Evolutionary conservation across 2,888 invertebrate genomes (phyloP).

Genomic region (Sinotaia quadrata): DNA sequence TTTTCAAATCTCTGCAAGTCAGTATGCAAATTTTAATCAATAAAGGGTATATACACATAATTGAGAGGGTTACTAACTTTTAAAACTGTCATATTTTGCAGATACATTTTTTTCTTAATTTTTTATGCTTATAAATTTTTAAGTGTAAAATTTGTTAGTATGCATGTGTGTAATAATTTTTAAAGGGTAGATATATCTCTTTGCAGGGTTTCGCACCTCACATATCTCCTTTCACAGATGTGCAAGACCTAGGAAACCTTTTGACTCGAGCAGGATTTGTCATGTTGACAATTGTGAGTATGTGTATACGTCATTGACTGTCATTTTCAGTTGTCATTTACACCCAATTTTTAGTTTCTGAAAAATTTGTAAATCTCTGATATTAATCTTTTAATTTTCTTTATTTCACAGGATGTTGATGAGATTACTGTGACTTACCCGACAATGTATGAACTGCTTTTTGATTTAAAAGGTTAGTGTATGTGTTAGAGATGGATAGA

Average conservation of each 20-base stretch:
- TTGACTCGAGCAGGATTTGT: conserved; percentile 89
- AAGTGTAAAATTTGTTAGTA: no score
- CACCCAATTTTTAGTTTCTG: neutral
- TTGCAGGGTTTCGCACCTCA: conserved; percentile 86
- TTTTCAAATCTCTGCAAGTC: no score
- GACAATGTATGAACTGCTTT: conserved; percentile 92
- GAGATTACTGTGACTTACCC: conserved; percentile 92
- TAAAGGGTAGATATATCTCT: conserved; percentile 11
- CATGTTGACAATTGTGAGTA: conserved; percentile 86
- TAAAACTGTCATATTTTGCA: no score
- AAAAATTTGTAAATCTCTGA: neutral
- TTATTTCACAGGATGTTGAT: conserved; percentile 81
- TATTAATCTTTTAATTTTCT: conserved; percentile 34
- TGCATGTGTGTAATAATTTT: neutral
- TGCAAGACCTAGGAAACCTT: conserved; percentile 89
- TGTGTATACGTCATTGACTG: no score
- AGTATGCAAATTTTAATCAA: no score
- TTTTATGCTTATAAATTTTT: no score
- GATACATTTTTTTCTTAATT: no score
- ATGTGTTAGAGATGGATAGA: neutral
- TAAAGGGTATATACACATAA: no score
- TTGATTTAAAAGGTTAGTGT: conserved; percentile 80
- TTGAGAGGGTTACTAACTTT: no score
- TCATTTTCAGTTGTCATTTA: neutral
- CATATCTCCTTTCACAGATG: conserved; percentile 91